phyloP scores from a whole-genome alignment of 2,888 invertebrate genomes.

The Hermaeophaga mercurialis region DNA sequence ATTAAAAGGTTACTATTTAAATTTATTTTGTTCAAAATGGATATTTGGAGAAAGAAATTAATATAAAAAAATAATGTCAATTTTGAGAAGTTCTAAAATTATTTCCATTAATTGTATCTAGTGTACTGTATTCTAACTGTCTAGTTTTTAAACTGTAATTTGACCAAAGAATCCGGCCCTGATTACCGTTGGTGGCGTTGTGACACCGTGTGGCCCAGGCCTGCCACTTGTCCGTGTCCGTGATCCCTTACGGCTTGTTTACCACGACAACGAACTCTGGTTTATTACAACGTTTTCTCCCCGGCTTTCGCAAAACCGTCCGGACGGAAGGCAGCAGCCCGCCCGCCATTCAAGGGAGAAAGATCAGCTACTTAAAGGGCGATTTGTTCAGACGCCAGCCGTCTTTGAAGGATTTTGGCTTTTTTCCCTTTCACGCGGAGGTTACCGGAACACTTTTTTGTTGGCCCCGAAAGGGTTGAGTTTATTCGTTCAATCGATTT shows the following conservation, averaged over 20 bases:
- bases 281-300: constrained; percentile 26
- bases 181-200: constrained; percentile 13
- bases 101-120: too few species aligned
- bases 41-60: too few species aligned
- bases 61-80: too few species aligned
- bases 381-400: constrained; percentile 33
- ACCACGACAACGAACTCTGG: constrained; percentile 37
- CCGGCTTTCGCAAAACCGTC: constrained; percentile 4
- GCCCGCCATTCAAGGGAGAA: constrained; percentile 22
- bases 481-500: neutral
- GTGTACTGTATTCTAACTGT: too few species aligned
- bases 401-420: constrained; percentile 14
- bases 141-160: too few species aligned
- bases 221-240: constrained; percentile 39
- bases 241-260: constrained; percentile 53
- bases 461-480: neutral
- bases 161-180: constrained; percentile 1
- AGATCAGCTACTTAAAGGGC: constrained; percentile 37
- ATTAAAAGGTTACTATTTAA: too few species aligned
- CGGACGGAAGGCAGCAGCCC: neutral
- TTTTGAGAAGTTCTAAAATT: too few species aligned
- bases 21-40: too few species aligned
- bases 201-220: constrained; percentile 32
- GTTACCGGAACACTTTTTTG: constrained; percentile 4
- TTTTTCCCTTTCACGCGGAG: constrained; percentile 22